Conservation (phyloP, 2,113 vertebrate species). For the Myotis yumanensis region DNA sequence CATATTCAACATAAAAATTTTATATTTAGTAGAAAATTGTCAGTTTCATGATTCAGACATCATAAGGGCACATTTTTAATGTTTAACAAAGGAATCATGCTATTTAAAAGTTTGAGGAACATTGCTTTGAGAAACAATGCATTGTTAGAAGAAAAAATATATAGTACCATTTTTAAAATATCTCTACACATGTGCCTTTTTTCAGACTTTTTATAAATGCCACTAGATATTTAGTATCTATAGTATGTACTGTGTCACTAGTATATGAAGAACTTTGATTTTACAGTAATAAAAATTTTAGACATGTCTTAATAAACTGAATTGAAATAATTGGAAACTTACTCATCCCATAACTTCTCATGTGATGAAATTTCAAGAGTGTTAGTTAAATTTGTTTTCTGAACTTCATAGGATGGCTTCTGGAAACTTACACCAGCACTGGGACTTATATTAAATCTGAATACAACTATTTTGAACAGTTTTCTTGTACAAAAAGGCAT, state of each 20-base stretch:
- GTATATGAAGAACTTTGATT: neutral
- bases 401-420: slow-evolving; percentile 87
- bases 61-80: neutral
- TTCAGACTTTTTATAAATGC: neutral
- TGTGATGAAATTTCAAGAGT: neutral
- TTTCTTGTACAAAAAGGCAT: slow-evolving; percentile 90
- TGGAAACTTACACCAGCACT: slow-evolving; percentile 87
- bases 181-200: neutral
- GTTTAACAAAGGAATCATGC: neutral
- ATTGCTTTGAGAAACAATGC: neutral
- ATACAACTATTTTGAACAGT: slow-evolving; percentile 82
- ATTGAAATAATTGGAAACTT: slow-evolving; percentile 5
- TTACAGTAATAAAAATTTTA: slow-evolving; percentile 21
- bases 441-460: slow-evolving; percentile 81
- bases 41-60: neutral
- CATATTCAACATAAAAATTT: neutral
- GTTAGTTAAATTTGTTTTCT: slow-evolving; percentile 50
- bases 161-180: neutral
- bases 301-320: slow-evolving; percentile 10
- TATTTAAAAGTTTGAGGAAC: slow-evolving; percentile 34
- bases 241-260: neutral
- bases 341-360: neutral
- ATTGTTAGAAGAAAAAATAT: neutral
- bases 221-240: neutral
- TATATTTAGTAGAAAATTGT: neutral